phyloP scores from a whole-genome alignment of 1,140 invertebrate genomes.

The Drosophila equinoxialis region DNA sequence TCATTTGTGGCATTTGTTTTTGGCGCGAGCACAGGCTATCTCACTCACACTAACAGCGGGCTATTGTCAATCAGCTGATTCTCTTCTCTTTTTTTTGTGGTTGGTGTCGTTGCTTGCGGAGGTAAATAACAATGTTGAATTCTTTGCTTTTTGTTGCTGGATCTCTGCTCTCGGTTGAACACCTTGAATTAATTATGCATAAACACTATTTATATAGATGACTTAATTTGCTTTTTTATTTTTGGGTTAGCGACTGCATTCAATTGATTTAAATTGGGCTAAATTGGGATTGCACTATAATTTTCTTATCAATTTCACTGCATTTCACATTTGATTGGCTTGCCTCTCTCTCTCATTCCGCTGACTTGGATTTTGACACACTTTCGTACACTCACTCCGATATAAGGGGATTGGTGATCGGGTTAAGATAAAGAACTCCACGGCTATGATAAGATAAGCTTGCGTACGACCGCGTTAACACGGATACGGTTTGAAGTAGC shows the following conservation, averaged over 20 bases:
- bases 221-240: constrained; percentile 1
- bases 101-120: not conserved
- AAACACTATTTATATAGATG: constrained; percentile 9
- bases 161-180: not conserved
- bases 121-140: constrained; percentile 5
- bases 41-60: constrained; percentile 6
- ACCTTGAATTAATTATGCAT: constrained; percentile 16
- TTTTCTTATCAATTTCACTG: constrained; percentile 12
- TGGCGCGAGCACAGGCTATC: constrained; percentile 14
- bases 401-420: not conserved
- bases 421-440: not conserved
- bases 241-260: not conserved
- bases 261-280: constrained; percentile 10
- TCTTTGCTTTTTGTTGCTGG: constrained; percentile 1
- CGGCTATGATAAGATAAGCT: constrained; percentile 7
- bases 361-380: constrained; percentile 9
- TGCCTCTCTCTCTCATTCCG: not conserved
- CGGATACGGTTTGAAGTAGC: not conserved
- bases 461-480: not conserved
- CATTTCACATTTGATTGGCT: constrained; percentile 3
- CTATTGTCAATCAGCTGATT: constrained; percentile 12
- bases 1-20: constrained; percentile 15
- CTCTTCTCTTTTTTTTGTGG: not conserved
- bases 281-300: constrained; percentile 2
- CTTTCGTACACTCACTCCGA: constrained; percentile 3